Conservation (phyloP, 2,888 invertebrate genomes). For the Eilema griseolum region DNA sequence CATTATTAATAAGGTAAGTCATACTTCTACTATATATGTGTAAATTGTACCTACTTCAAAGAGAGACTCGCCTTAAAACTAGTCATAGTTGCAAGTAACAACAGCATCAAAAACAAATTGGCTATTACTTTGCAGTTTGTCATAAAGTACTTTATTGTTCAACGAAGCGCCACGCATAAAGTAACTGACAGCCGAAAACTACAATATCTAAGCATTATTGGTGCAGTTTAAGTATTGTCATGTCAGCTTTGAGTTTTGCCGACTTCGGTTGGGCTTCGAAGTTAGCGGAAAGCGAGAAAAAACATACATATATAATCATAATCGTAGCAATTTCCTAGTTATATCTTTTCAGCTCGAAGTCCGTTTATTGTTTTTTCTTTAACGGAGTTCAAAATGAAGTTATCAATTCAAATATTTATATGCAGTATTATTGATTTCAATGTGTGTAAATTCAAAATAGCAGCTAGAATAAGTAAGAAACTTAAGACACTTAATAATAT, state of each 20-base stretch:
- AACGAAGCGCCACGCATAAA: slow-evolving; percentile 57
- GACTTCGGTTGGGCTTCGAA: slow-evolving; percentile 62
- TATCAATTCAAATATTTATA: no score
- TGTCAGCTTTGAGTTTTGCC: slow-evolving; percentile 76
- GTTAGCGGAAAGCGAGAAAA: slow-evolving; percentile 33
- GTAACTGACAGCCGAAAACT: slow-evolving; percentile 63
- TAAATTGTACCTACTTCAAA: slow-evolving; percentile 22
- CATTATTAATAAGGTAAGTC: not conserved
- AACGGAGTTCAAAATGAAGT: no score
- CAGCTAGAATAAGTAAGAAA: no score
- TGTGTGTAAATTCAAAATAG: no score
- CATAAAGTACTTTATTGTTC: slow-evolving; percentile 49
- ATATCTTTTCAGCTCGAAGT: not conserved
- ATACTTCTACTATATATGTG: not conserved
- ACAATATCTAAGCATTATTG: slow-evolving; percentile 80
- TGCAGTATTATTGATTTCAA: no score
- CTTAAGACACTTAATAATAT: no score
- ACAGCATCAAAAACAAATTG: slow-evolving; percentile 34
- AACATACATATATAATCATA: slow-evolving; percentile 6
- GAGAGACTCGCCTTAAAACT: slow-evolving; percentile 27
- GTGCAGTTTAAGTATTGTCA: slow-evolving; percentile 79
- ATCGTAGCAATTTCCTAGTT: slow-evolving; percentile 6
- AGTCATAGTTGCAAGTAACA: slow-evolving; percentile 21
- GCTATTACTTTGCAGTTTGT: slow-evolving; percentile 31
- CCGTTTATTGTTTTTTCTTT: no score